These are phyloP conservation scores for Drosophila pegasa DNA, from an alignment of 2,888 invertebrate genomes.

Conservation along the genomic window DNA sequence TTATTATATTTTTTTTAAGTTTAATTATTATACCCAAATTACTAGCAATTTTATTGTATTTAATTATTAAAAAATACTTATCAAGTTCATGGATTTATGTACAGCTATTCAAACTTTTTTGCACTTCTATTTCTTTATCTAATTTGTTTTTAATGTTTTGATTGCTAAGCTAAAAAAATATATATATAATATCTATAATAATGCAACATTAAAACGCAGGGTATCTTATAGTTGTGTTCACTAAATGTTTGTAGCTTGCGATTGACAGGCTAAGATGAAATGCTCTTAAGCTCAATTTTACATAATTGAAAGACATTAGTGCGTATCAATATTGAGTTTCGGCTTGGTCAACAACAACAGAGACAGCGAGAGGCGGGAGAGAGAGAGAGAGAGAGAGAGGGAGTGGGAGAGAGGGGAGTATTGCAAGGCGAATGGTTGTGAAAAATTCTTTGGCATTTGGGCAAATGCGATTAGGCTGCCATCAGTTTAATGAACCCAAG, in stretches of 20 bases:
- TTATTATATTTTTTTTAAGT: too few species aligned
- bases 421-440: conserved; percentile 3
- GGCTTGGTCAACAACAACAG: conserved; percentile 49
- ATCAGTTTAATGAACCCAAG: conserved; percentile 64
- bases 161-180: too few species aligned
- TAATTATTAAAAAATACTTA: too few species aligned
- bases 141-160: too few species aligned
- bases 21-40: too few species aligned
- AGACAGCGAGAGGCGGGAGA: background rate
- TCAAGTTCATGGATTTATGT: too few species aligned
- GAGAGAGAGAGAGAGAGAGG: background rate
- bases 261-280: conserved; percentile 17
- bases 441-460: conserved; percentile 18
- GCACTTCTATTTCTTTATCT: too few species aligned
- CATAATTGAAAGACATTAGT: conserved; percentile 61
- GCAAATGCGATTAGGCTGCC: conserved; percentile 58
- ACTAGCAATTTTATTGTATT: too few species aligned
- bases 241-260: too few species aligned
- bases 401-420: too few species aligned
- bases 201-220: background rate
- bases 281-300: conserved; percentile 42
- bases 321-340: conserved; percentile 54
- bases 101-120: too few species aligned
- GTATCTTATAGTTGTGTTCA: background rate
- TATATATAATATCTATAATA: background rate